phyloP scores from a whole-genome alignment of 2,888 invertebrate species.

The Glaucopsyche alexis region DNA sequence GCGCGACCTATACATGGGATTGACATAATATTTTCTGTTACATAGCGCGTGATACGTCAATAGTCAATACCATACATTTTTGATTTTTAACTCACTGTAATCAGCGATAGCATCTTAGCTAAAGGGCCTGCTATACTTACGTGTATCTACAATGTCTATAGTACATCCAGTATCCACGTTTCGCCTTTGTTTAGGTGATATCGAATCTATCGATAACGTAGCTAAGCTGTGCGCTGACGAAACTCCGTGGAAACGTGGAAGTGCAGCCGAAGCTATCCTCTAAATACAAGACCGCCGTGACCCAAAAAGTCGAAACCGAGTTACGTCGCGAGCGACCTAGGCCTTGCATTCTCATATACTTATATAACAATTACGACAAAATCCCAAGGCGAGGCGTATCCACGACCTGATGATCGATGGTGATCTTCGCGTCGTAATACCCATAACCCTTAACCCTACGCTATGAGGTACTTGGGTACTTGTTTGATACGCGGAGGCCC shows the following conservation, averaged over 20 bases:
- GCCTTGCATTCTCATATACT: slow-evolving; percentile 26
- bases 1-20: too few relatives aligned
- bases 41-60: too few relatives aligned
- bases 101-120: too few relatives aligned
- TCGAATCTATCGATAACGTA: not conserved
- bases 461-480: not conserved
- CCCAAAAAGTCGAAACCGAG: slow-evolving; percentile 21
- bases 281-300: slow-evolving; percentile 24
- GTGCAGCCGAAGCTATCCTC: slow-evolving; percentile 13
- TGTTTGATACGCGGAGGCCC: too few relatives aligned
- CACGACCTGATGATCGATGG: slow-evolving; percentile 9
- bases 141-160: too few relatives aligned
- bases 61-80: too few relatives aligned
- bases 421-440: not conserved
- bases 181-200: too few relatives aligned
- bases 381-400: slow-evolving; percentile 14
- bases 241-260: not conserved
- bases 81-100: too few relatives aligned
- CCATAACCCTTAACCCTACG: not conserved
- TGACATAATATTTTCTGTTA: too few relatives aligned
- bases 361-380: slow-evolving; percentile 23
- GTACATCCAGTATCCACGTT: too few relatives aligned
- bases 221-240: not conserved
- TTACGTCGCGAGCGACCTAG: slow-evolving; percentile 20
- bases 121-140: too few relatives aligned